Conservation (phyloP, 2,797 vertebrate species). For the Pogoniulus pusillus region DNA sequence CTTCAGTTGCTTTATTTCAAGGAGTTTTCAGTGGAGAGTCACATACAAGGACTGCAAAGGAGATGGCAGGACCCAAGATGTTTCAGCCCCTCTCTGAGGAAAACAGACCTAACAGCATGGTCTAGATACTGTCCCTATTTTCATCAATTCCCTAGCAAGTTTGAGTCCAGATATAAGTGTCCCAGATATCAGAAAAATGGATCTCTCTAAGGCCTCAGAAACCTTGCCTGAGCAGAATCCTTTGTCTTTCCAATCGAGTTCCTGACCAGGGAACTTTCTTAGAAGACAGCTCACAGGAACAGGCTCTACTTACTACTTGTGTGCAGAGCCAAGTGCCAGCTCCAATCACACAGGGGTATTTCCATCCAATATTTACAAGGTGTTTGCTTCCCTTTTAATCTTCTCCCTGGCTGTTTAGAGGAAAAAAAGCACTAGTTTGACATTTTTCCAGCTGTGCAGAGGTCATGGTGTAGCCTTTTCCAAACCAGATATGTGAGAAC, state of each 20-base stretch:
- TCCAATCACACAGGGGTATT: not conserved
- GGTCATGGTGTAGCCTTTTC: accelerated
- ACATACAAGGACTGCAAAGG: slow-evolving; percentile 27
- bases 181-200: slow-evolving; percentile 47
- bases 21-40: slow-evolving; percentile 32
- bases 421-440: not conserved
- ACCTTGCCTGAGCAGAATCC: slow-evolving; percentile 16
- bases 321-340: not conserved
- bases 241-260: slow-evolving; percentile 22
- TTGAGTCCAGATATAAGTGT: slow-evolving; percentile 56
- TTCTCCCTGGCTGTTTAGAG: accelerated
- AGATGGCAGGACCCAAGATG: slow-evolving; percentile 38
- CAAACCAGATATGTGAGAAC: accelerated
- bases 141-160: slow-evolving; percentile 55
- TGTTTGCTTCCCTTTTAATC: not conserved
- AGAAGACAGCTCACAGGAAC: not conserved
- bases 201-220: slow-evolving; percentile 38
- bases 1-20: slow-evolving; percentile 53
- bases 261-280: not conserved
- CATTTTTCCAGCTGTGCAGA: not conserved
- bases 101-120: slow-evolving; percentile 43
- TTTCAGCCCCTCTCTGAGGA: slow-evolving; percentile 46
- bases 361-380: not conserved
- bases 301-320: not conserved
- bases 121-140: slow-evolving; percentile 66